phyloP scores from a whole-genome alignment of 2,888 invertebrate species.

The Drosophila fulvimacula region DNA sequence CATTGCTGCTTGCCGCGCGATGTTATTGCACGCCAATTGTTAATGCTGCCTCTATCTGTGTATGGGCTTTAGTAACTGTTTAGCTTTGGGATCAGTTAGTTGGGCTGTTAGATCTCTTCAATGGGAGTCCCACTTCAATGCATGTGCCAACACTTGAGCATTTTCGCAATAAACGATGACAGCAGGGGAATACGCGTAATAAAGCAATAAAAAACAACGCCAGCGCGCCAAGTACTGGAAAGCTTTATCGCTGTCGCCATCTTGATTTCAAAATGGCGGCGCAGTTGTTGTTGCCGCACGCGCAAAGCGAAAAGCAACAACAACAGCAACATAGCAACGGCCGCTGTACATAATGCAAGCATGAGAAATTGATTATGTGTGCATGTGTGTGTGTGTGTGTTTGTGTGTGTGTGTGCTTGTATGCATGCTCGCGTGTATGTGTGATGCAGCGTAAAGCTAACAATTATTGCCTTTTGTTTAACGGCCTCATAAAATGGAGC shows the following conservation, averaged over 20 bases:
- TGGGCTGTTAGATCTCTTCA: slow-evolving; percentile 14
- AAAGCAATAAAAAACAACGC: slow-evolving; percentile 23
- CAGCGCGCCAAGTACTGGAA: slow-evolving; percentile 30
- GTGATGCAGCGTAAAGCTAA: neutral
- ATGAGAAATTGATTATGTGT: slow-evolving; percentile 11
- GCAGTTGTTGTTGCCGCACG: slow-evolving; percentile 50
- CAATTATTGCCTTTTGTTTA: slow-evolving; percentile 8
- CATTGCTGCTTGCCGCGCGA: slow-evolving; percentile 29
- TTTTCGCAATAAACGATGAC: slow-evolving; percentile 10
- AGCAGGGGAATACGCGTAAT: slow-evolving; percentile 3
- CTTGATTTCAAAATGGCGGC: slow-evolving; percentile 73
- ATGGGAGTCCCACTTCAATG: slow-evolving; percentile 24
- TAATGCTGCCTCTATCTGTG: slow-evolving; percentile 36
- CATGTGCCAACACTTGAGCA: slow-evolving; percentile 28
- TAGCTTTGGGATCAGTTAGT: slow-evolving; percentile 48
- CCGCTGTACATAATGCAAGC: slow-evolving; percentile 16
- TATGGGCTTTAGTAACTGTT: slow-evolving; percentile 43
- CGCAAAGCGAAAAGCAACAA: slow-evolving; percentile 21
- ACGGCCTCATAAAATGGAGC: slow-evolving; percentile 6
- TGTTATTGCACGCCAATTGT: slow-evolving; percentile 43
- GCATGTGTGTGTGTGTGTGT: slow-evolving; percentile 2
- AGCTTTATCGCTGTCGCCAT: slow-evolving; percentile 71
- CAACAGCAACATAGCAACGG: slow-evolving; percentile 13
- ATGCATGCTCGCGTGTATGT: neutral
- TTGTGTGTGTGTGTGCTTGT: neutral